Evolutionary conservation across 2,888 invertebrate species (phyloP).

Genomic region (Trissoscelio sp.): DNA sequence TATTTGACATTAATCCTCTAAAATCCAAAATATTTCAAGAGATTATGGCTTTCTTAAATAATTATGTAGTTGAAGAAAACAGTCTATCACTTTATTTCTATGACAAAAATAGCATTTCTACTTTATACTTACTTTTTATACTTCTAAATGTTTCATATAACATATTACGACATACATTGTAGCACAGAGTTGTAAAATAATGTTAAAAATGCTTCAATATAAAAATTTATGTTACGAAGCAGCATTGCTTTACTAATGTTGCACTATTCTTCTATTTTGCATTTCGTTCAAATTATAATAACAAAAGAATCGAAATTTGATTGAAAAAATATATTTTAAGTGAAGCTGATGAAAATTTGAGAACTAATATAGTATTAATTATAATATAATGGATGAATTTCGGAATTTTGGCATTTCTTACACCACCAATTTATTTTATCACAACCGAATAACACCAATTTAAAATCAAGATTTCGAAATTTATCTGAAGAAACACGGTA

Average conservation of each 20-base stretch:
- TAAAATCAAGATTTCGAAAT: slow-evolving; percentile 34
- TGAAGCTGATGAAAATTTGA: slow-evolving; percentile 22
- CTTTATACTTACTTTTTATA: too few relatives aligned
- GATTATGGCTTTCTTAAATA: too few relatives aligned
- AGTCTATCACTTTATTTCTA: too few relatives aligned
- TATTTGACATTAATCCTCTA: neutral
- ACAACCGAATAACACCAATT: slow-evolving; percentile 22
- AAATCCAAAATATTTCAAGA: too few relatives aligned
- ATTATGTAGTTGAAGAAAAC: too few relatives aligned
- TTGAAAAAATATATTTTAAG: neutral
- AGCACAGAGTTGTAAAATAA: too few relatives aligned
- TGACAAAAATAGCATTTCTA: too few relatives aligned
- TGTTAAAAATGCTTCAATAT: neutral
- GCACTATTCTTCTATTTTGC: neutral
- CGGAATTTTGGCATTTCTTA: slow-evolving; percentile 12
- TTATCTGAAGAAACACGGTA: slow-evolving; percentile 54
- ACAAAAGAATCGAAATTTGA: neutral
- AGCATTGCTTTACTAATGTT: neutral
- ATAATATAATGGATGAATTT: slow-evolving; percentile 6
- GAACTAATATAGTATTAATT: slow-evolving; percentile 2
- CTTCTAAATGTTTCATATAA: too few relatives aligned
- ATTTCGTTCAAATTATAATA: neutral
- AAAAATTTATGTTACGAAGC: neutral
- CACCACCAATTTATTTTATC: slow-evolving; percentile 6
- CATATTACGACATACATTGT: too few relatives aligned